Evolutionary conservation across 2,113 vertebrate species (phyloP).

Genomic region (Notechis scutatus): DNA sequence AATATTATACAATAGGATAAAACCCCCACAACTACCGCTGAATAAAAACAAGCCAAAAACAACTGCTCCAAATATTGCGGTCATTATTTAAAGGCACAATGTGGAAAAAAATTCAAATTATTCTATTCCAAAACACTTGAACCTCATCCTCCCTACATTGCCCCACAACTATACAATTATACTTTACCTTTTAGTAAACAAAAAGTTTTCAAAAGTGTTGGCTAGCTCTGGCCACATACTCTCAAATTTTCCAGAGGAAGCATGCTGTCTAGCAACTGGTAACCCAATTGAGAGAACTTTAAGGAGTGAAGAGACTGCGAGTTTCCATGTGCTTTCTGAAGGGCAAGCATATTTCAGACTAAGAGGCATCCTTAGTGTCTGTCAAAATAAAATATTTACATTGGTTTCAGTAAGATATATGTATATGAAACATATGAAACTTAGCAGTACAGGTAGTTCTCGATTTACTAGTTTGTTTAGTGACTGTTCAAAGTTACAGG

Average conservation of each 20-base stretch:
- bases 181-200: constrained; percentile 95
- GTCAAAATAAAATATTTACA: constrained; percentile 38
- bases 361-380: constrained; percentile 88
- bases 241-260: constrained; percentile 93
- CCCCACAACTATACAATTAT: not conserved
- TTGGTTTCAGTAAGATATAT: not conserved
- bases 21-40: not conserved
- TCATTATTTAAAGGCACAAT: not conserved
- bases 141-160: not conserved
- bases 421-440: not conserved
- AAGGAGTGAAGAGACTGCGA: constrained; percentile 92
- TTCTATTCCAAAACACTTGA: not conserved
- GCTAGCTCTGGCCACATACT: constrained; percentile 98
- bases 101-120: not conserved
- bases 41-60: not conserved
- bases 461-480: no score
- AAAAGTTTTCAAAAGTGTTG: constrained; percentile 93
- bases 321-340: constrained; percentile 97
- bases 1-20: not conserved
- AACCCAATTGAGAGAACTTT: constrained; percentile 92
- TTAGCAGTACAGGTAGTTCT: not conserved
- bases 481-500: no score
- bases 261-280: constrained; percentile 94
- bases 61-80: not conserved
- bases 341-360: constrained; percentile 96